A percentile compares a stretch with the other conserved stretches of the same genome.
Evolutionary conservation across 1,140 invertebrate genomes (phyloP).

Genomic region (Monomorium pharaonis): DNA sequence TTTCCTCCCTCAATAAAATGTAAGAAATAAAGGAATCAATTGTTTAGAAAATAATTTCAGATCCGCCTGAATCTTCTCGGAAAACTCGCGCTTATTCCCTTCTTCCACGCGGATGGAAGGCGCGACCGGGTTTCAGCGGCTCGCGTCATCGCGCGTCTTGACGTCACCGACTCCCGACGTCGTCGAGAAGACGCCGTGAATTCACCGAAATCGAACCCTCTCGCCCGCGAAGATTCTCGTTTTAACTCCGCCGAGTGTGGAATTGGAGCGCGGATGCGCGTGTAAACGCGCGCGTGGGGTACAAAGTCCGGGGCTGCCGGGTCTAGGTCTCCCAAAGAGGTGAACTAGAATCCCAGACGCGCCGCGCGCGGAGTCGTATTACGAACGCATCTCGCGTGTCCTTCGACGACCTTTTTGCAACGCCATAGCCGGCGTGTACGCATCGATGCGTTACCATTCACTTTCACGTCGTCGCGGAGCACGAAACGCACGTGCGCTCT

Average conservation of each 20-base stretch:
- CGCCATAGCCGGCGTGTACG: not conserved
- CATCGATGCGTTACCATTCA: conserved; percentile 49
- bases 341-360: not conserved
- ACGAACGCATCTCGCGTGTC: conserved; percentile 37
- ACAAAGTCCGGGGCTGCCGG: not conserved
- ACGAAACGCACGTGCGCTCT: not conserved
- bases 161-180: conserved; percentile 14
- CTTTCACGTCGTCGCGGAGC: conserved; percentile 52
- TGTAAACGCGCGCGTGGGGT: too few relatives aligned
- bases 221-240: not conserved
- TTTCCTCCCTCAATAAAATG: not conserved
- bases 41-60: not conserved
- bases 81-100: not conserved
- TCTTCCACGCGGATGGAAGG: not conserved
- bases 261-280: not conserved
- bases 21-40: not conserved
- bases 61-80: not conserved
- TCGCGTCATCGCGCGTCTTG: not conserved
- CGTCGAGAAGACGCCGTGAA: not conserved
- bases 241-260: too few relatives aligned
- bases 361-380: not conserved
- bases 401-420: conserved; percentile 56
- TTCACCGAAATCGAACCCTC: not conserved
- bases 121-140: not conserved
- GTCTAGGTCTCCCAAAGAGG: conserved; percentile 17